Evolutionary conservation across 2,113 vertebrate genomes (phyloP), one percentile per base, ranked within the genome.

Genomic region (Phrynosoma blainvillii): DNA sequence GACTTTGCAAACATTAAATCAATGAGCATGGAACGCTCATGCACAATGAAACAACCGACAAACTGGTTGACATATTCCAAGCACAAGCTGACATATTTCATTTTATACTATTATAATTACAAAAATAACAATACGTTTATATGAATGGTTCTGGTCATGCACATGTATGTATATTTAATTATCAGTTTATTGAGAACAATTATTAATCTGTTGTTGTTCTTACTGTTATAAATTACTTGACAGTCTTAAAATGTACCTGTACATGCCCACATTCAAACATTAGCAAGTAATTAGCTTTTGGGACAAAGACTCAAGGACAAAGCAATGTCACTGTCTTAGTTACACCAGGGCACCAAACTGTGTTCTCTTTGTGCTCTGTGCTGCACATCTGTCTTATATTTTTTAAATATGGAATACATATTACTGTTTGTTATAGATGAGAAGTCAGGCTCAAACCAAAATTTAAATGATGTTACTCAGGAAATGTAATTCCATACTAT

Each of bases 321-420:
- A 62, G 79, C 36, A 80, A 80, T 32, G n/a, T 32, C 18, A 36
- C 36, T 62, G 32, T 62, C 30, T 59, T 23, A 62, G 56, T 80
- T 52, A 27, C 42, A 54, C 10, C 27, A 80, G 62, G 68, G 8
- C 25, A 80, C n/a, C 79, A 80, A 80, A 80, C 23, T 62, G 54
- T 80, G 14, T 32, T 79, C 30, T 5, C 59, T 5, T 2, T 80
- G 36, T n/a, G 27, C 32, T 36, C 59, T 16, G 13, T 82, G 32
- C 79, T 21, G 18, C 36, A 16, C 79, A 82, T 82, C 79, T 82
- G 79, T 82, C 79, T 82, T 36, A 66, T n/a, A 66, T 65, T 82
- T 66, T 80, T 20, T 66, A 18, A 82, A 82, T 82, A 66, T 66
- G 32, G 65, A 36, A 66, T 65, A 11, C 59, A 66, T 36, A 82